Conservation (phyloP, 2,888 invertebrate genomes). For the Eulithis testata region DNA sequence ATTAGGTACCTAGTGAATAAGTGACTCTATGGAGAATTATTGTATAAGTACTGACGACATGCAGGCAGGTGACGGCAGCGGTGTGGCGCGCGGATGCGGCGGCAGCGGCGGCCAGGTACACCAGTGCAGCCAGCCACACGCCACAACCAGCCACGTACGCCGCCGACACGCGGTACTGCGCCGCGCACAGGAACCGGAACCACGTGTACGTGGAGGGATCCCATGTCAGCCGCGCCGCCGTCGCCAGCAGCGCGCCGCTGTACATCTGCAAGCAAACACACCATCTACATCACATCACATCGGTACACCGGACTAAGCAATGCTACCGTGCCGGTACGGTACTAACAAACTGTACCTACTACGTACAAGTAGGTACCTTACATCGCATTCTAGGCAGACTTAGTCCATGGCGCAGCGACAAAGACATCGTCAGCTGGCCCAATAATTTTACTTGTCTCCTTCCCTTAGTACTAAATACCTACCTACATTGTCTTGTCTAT, state of each 20-base stretch:
- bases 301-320: too few relatives aligned
- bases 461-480: too few relatives aligned
- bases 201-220: constrained; percentile 81
- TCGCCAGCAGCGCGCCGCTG: constrained; percentile 79
- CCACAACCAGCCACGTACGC: constrained; percentile 76
- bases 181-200: constrained; percentile 78
- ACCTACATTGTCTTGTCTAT: too few relatives aligned
- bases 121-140: constrained; percentile 75
- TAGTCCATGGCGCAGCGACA: too few relatives aligned
- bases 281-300: background rate
- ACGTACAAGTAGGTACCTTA: too few relatives aligned
- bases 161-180: constrained; percentile 78
- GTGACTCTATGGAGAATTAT: too few relatives aligned
- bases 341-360: too few relatives aligned
- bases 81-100: constrained; percentile 35
- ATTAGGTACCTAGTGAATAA: too few relatives aligned
- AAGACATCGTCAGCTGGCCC: too few relatives aligned
- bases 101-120: constrained; percentile 68
- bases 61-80: constrained; percentile 51
- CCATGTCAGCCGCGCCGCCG: constrained; percentile 81
- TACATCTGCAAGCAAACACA: constrained; percentile 66
- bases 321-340: background rate
- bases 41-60: constrained; percentile 48
- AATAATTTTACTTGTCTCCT: too few relatives aligned
- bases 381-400: too few relatives aligned